These are phyloP conservation scores for Bovichtus variegatus DNA, from an alignment of 2,797 vertebrate species.

Conservation along the genomic window DNA sequence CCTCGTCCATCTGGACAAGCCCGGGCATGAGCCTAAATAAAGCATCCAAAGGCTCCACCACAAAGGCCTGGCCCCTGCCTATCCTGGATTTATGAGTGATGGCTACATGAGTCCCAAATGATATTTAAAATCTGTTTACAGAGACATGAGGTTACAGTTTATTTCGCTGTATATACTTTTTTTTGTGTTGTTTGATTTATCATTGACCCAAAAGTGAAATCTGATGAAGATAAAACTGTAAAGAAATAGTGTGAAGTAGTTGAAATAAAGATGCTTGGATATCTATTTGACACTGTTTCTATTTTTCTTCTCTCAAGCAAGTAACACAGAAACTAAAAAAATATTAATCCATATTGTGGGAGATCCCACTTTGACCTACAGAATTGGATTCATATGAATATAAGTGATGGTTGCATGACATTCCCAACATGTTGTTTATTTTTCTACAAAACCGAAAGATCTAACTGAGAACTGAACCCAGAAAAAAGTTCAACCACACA, in stretches of 20 bases:
- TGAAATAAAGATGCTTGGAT: slow-evolving; percentile 64
- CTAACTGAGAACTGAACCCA: slow-evolving; percentile 6
- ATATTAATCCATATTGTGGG: background rate
- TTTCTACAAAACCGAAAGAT: slow-evolving; percentile 33
- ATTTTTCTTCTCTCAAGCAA: slow-evolving; percentile 26
- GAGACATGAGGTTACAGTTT: background rate
- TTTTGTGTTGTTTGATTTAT: slow-evolving; percentile 5
- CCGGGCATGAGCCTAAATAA: slow-evolving; percentile 61
- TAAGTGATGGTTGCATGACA: slow-evolving; percentile 19
- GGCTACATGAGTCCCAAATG: slow-evolving; percentile 2
- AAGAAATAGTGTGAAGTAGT: slow-evolving; percentile 9
- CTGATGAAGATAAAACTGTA: slow-evolving; percentile 17
- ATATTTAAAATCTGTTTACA: background rate
- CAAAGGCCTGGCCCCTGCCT: slow-evolving; percentile 43
- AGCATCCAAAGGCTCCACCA: slow-evolving; percentile 52
- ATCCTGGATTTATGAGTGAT: slow-evolving; percentile 54
- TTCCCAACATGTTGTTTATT: slow-evolving; percentile 44
- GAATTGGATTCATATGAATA: slow-evolving; percentile 14
- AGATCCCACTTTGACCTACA: background rate
- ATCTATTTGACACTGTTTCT: slow-evolving; percentile 27
- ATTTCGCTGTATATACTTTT: background rate
- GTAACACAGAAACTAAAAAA: background rate
- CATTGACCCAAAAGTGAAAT: background rate
- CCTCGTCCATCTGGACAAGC: slow-evolving; percentile 52
- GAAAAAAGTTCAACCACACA: slow-evolving; percentile 45